Percentiles rank a stretch among this genome's conserved stretches.
Conservation (phyloP, 2,797 vertebrate species). For the Bufotes viridis region DNA sequence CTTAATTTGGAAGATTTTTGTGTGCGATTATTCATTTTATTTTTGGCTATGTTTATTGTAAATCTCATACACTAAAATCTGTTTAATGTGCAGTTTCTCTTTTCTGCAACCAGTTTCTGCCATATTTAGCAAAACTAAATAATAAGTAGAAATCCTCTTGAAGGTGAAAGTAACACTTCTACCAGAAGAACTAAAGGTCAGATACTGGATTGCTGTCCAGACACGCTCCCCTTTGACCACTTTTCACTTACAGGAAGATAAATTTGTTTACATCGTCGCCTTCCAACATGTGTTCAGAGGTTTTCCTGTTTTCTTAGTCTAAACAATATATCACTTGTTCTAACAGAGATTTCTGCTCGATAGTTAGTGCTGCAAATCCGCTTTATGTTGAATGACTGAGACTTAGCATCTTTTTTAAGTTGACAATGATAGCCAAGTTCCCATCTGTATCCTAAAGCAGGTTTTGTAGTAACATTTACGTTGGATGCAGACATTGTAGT, state of each 20-base stretch:
- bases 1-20: neutral
- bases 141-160: neutral
- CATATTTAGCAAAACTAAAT: no score
- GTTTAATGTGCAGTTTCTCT: neutral
- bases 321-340: neutral
- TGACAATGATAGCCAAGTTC: no score
- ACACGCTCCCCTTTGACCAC: neutral
- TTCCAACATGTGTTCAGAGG: neutral
- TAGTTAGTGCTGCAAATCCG: neutral
- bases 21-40: neutral
- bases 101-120: no score
- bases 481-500: no score
- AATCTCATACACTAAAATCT: neutral
- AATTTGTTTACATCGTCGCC: neutral
- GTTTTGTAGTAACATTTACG: no score
- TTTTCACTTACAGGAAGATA: neutral
- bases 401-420: no score
- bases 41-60: neutral
- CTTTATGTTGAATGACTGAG: neutral
- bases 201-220: no score
- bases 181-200: neutral
- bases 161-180: neutral
- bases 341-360: neutral
- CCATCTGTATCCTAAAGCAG: no score
- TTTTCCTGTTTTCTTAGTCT: slow-evolving; percentile 7